Percentiles rank a stretch among this genome's conserved stretches.
These are phyloP conservation scores for Drosophila nasuta DNA, from an alignment of 1,140 invertebrate genomes.

Conservation along the genomic window DNA sequence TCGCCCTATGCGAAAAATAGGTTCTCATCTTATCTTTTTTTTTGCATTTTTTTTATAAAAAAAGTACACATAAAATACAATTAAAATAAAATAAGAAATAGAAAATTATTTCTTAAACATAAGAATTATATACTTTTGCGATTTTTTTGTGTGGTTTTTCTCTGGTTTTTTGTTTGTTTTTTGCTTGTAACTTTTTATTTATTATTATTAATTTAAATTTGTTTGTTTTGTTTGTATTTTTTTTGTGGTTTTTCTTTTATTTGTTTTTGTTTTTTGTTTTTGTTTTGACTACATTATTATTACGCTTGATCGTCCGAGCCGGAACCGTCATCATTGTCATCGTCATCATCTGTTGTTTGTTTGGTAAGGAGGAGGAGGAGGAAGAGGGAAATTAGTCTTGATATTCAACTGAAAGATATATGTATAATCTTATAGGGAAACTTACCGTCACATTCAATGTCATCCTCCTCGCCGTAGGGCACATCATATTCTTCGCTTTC, in stretches of 20 bases:
- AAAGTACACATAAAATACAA: conserved; percentile 85
- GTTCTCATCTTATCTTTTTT: conserved; percentile 50
- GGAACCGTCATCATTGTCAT: conserved; percentile 84
- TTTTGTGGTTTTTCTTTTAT: conserved; percentile 51
- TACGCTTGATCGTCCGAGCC: conserved; percentile 84
- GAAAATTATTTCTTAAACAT: conserved; percentile 84
- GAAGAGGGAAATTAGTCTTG: neutral
- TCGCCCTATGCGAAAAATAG: conserved; percentile 58
- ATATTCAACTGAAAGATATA: too few relatives aligned
- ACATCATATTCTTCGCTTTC: conserved; percentile 84
- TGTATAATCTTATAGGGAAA: neutral
- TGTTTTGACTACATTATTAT: conserved; percentile 85
- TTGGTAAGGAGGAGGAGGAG: neutral
- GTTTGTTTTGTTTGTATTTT: conserved; percentile 63
- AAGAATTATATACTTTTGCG: conserved; percentile 83
- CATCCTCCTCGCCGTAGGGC: conserved; percentile 83
- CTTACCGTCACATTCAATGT: conserved; percentile 83
- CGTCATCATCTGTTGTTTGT: conserved; percentile 70
- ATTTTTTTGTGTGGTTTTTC: conserved; percentile 78
- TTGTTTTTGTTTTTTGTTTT: conserved; percentile 71
- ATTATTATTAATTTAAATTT: conserved; percentile 83
- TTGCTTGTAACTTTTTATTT: conserved; percentile 81
- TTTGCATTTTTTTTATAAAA: conserved; percentile 82
- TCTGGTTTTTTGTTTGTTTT: conserved; percentile 60
- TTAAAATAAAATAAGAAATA: conserved; percentile 84